phyloP scores from a whole-genome alignment of 2,888 invertebrate species.

The Buathra laborator region DNA sequence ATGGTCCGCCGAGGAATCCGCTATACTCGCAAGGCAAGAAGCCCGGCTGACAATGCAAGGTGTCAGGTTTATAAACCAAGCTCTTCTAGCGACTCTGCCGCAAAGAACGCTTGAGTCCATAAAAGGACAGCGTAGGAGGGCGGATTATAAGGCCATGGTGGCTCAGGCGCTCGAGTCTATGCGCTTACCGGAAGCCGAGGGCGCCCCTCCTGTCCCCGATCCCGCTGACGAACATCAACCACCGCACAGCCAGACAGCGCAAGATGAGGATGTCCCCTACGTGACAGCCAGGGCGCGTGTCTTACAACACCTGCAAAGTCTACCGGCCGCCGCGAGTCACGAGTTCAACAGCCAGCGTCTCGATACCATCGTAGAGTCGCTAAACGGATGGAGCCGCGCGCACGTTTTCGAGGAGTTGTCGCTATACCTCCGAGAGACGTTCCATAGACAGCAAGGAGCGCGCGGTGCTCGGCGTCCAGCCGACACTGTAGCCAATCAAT shows the following conservation, averaged over 20 bases:
- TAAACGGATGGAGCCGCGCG: neutral
- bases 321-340: neutral
- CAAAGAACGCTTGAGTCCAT: constrained; percentile 12
- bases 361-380: neutral
- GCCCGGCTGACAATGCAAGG: constrained; percentile 18
- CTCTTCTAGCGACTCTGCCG: neutral
- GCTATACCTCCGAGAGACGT: constrained; percentile 51
- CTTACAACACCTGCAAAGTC: neutral
- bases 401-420: constrained; percentile 46
- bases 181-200: neutral
- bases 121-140: constrained; percentile 1
- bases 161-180: neutral
- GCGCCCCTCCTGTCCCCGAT: neutral
- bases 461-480: neutral
- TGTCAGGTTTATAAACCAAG: constrained; percentile 2
- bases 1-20: constrained; percentile 41
- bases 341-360: neutral
- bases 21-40: constrained; percentile 31
- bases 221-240: neutral
- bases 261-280: neutral
- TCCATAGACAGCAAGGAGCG: neutral
- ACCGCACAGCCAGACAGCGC: neutral
- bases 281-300: neutral
- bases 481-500: neutral
- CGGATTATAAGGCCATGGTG: constrained; percentile 23